Conservation (phyloP, 2,888 invertebrate species). For the Troides aeacus region DNA sequence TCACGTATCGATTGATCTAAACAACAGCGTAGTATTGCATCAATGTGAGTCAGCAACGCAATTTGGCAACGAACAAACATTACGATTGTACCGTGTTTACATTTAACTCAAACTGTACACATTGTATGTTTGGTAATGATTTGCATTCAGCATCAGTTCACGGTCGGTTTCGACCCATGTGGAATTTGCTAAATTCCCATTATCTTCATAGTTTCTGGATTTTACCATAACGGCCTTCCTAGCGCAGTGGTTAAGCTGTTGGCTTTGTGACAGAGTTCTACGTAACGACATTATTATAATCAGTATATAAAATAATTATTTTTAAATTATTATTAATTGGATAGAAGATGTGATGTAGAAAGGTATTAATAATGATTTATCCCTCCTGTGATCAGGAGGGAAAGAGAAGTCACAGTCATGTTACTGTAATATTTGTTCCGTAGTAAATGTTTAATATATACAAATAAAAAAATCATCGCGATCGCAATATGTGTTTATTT, state of each 20-base stretch:
- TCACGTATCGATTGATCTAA: neutral
- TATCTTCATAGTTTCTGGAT: neutral
- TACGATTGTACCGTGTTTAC: slow-evolving; percentile 34
- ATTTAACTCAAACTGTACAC: slow-evolving; percentile 40
- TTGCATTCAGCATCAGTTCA: slow-evolving; percentile 44
- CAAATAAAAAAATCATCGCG: neutral
- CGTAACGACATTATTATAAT: too few relatives aligned
- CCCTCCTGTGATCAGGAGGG: too few relatives aligned
- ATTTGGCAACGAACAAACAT: slow-evolving; percentile 25
- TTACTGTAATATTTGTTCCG: too few relatives aligned
- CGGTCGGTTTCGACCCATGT: slow-evolving; percentile 25
- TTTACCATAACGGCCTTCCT: too few relatives aligned
- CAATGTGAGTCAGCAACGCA: slow-evolving; percentile 19
- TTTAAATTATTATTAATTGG: too few relatives aligned
- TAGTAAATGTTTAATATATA: too few relatives aligned
- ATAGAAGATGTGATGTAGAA: too few relatives aligned
- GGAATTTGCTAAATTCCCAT: neutral
- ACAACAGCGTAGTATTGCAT: neutral
- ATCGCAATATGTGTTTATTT: neutral
- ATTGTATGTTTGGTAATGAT: slow-evolving; percentile 42
- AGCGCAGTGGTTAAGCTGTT: too few relatives aligned
- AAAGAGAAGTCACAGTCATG: too few relatives aligned
- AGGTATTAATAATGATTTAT: too few relatives aligned
- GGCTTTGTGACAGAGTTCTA: too few relatives aligned
- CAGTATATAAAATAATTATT: too few relatives aligned